Conservation (phyloP, 2,888 invertebrate species). For the Acanthococcus lagerstroemiae region DNA sequence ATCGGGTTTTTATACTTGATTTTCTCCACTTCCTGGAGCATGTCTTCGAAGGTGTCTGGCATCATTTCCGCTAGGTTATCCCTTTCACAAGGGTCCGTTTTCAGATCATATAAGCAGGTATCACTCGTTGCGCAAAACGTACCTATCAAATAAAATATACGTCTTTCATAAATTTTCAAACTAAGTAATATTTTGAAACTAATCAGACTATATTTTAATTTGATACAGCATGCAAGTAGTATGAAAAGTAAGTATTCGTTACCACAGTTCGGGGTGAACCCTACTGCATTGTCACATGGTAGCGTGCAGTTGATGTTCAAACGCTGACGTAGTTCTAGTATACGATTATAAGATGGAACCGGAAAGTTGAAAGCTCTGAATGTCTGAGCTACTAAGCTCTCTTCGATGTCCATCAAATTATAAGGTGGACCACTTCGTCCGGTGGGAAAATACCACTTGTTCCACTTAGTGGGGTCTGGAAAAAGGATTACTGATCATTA, state of each 20-base stretch:
- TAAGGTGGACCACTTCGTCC: background rate
- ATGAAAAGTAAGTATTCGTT: too few species aligned
- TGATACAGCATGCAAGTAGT: too few species aligned
- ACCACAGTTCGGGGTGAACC: too few species aligned
- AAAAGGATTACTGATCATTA: too few species aligned
- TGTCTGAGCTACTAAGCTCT: background rate
- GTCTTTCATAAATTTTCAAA: too few species aligned
- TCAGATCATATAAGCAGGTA: slow-evolving; percentile 62
- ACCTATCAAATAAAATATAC: background rate
- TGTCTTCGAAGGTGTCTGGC: background rate
- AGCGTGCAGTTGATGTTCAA: background rate
- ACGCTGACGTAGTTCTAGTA: background rate
- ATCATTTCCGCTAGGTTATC: slow-evolving; percentile 48
- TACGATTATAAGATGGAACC: background rate
- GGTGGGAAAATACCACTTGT: background rate
- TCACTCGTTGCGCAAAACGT: background rate
- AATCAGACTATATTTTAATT: too few species aligned
- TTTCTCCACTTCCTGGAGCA: background rate
- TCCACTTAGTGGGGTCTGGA: background rate
- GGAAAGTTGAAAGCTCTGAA: background rate
- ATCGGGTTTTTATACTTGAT: background rate
- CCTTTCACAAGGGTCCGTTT: slow-evolving; percentile 67
- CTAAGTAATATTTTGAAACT: too few species aligned
- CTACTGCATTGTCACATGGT: too few species aligned
- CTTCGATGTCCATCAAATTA: background rate